Base-by-base conservation (phyloP, 2,797 vertebrate species). In the Platalea minor region DNA sequence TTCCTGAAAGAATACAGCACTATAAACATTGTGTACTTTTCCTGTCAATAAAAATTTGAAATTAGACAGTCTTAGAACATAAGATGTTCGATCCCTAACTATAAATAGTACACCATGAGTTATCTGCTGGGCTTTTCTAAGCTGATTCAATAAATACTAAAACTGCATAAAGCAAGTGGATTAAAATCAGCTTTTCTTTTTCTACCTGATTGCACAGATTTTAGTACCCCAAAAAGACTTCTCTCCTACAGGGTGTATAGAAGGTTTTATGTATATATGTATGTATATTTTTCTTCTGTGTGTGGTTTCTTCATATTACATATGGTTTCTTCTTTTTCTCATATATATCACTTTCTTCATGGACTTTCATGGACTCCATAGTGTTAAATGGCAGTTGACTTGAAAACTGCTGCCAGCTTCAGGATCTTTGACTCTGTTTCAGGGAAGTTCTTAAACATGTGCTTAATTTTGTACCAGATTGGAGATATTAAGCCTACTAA, bases 1-100 rank as follows among this genome's bases (percentile, higher is more conserved):
- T 69, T 39, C 5, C 35, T 64, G 53, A 85, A 95, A 89, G 33
- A 96, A 91, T 81, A 14, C 6, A 88, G 46, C 53, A 15, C 31
- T 84, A 70, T 80, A 70, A 91, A 93, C 60, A 29, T n/a, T 48
- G 13, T 68, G 19, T 65, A 64, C 63, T 94, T 89, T 70, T 88
- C 68, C 51, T 91, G 76, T 64, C 85, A 90, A 88, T 60, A 93
- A 92, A 97, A 84, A 64, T 35, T 70, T 80, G 60, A 91, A 88
- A 70, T 67, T 54, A 82, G 84, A 92, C 80, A 90, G 28, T 31
- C 76, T 93, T 96, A 76, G 64, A 95, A 59, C 9, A 74, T 69
- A 79, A 79, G 51, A 69, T 56, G 13, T 74, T 95, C 64, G 15
- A 93, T 93, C 51, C n/a, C 24, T 79, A 53, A n/a, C 68, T 85